These are phyloP conservation scores for Clarias macrocephalus DNA, from an alignment of 2,113 vertebrate species.

Conservation along the genomic window DNA sequence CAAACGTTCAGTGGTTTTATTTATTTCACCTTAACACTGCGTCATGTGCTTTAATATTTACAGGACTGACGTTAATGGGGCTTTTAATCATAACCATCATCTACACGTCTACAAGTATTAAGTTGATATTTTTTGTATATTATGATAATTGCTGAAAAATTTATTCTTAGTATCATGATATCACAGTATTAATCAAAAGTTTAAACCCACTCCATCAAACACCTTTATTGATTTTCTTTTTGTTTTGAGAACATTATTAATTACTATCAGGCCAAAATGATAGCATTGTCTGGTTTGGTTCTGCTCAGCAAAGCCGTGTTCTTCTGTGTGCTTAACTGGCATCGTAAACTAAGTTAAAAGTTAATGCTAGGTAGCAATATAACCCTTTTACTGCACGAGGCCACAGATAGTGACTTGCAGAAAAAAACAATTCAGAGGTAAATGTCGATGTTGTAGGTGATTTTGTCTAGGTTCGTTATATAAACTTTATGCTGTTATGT, in stretches of 20 bases:
- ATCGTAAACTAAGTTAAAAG: too few relatives aligned
- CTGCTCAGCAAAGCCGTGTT: too few relatives aligned
- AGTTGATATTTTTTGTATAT: not conserved
- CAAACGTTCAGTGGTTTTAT: not conserved
- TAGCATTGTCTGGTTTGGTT: too few relatives aligned
- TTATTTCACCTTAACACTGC: not conserved
- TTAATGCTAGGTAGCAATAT: too few relatives aligned
- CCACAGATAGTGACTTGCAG: too few relatives aligned
- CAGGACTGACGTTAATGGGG: not conserved
- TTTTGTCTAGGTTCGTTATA: not conserved
- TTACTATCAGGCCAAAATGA: too few relatives aligned
- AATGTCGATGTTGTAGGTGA: not conserved
- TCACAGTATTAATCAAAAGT: not conserved
- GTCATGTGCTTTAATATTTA: not conserved
- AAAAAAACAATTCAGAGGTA: not conserved
- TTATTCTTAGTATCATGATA: not conserved
- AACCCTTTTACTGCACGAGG: too few relatives aligned
- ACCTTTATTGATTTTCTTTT: not conserved
- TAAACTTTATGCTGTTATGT: not conserved
- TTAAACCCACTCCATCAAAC: not conserved
- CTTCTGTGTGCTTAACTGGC: too few relatives aligned
- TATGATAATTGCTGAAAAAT: not conserved
- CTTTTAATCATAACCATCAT: not conserved
- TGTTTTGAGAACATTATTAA: not conserved
- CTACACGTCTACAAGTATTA: not conserved